These are phyloP conservation scores for Eubasilissa regina DNA, from an alignment of 1,140 invertebrate genomes.

Conservation along the genomic window DNA sequence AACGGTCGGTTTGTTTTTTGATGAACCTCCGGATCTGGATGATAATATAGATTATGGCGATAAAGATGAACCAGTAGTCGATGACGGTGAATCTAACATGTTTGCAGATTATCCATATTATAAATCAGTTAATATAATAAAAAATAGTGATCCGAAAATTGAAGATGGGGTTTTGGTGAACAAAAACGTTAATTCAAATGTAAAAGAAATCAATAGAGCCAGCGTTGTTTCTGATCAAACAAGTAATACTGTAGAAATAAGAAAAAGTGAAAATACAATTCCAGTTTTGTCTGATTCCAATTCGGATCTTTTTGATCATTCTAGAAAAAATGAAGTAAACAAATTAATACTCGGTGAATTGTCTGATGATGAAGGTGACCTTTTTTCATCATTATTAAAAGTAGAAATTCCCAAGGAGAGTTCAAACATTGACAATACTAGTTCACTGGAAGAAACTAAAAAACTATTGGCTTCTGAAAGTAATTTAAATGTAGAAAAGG, in stretches of 20 bases:
- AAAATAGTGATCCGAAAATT: conserved; percentile 16
- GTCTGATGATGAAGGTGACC: conserved; percentile 60
- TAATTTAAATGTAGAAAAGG: not conserved
- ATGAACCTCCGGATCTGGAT: conserved; percentile 54
- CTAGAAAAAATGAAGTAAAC: not conserved
- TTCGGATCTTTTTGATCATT: not conserved
- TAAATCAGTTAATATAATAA: conserved; percentile 48
- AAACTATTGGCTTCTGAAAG: not conserved
- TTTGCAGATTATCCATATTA: conserved; percentile 52
- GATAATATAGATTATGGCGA: conserved; percentile 18
- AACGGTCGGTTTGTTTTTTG: conserved; percentile 42
- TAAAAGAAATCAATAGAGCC: conserved; percentile 52
- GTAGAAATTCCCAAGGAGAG: conserved; percentile 45
- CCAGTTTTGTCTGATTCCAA: not conserved
- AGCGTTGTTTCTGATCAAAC: not conserved
- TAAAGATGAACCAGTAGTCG: conserved; percentile 11
- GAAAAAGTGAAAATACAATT: not conserved
- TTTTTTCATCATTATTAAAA: conserved; percentile 65
- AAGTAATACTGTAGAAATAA: not conserved
- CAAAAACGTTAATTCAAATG: conserved; percentile 7
- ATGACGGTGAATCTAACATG: conserved; percentile 16
- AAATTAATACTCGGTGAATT: conserved; percentile 32
- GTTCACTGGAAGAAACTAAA: not conserved
- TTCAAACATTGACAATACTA: not conserved
- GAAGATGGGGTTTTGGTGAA: not conserved